phyloP scores from a whole-genome alignment of 2,888 invertebrate genomes.

The Fragum fragum region DNA sequence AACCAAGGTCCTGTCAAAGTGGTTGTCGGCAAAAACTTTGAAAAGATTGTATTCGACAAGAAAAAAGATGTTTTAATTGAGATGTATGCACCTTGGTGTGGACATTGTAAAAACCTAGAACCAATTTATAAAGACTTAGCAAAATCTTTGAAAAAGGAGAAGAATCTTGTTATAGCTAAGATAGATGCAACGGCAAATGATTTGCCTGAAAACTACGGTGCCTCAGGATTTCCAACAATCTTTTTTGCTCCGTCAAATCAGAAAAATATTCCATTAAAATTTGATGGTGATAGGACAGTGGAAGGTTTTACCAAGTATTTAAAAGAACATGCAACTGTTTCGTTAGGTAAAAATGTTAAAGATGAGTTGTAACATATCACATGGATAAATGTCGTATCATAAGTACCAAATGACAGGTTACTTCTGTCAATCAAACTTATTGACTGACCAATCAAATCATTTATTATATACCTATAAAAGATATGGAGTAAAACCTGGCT shows the following conservation, averaged over 20 bases:
- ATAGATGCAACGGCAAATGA: constrained; percentile 88
- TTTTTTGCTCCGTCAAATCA: constrained; percentile 86
- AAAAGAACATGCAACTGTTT: constrained; percentile 80
- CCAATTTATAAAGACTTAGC: constrained; percentile 87
- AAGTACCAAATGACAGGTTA: background rate
- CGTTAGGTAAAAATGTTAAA: constrained; percentile 74
- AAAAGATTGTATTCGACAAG: constrained; percentile 87
- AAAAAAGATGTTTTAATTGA: constrained; percentile 89
- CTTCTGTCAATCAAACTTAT: too few relatives aligned
- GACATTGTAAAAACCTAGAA: constrained; percentile 89
- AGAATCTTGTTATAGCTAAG: constrained; percentile 85
- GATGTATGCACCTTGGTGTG: constrained; percentile 89
- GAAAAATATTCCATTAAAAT: constrained; percentile 86
- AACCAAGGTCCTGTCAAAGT: constrained; percentile 88
- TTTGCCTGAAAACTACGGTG: constrained; percentile 84
- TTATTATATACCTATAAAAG: too few relatives aligned
- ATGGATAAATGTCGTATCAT: too few relatives aligned
- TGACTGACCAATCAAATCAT: too few relatives aligned
- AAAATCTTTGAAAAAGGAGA: constrained; percentile 82
- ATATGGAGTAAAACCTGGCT: too few relatives aligned
- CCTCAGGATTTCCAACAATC: constrained; percentile 88
- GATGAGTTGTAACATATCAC: constrained; percentile 78
- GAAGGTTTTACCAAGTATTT: constrained; percentile 85
- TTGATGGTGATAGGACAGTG: constrained; percentile 82
- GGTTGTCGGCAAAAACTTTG: constrained; percentile 89